phyloP scores from a whole-genome alignment of 2,113 vertebrate species.

The Macquaria ambigua region DNA sequence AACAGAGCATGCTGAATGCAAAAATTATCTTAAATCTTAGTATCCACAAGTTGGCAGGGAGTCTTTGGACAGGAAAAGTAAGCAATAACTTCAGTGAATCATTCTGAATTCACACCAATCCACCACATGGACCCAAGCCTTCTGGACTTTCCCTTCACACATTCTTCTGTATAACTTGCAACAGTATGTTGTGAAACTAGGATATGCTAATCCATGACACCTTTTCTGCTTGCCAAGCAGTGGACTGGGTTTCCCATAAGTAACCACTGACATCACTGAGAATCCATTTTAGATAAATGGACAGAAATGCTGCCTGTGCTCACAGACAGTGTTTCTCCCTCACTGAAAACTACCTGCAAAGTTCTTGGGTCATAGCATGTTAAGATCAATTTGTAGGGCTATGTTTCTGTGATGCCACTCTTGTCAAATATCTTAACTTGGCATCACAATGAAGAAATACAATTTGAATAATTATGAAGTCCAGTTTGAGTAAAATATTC shows the following conservation, averaged over 20 bases:
- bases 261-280: constrained; percentile 21
- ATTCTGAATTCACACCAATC: constrained; percentile 13
- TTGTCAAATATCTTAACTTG: background rate
- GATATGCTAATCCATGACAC: constrained; percentile 51
- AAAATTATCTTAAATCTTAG: background rate
- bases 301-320: constrained; percentile 7
- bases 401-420: background rate
- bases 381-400: background rate
- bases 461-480: no score
- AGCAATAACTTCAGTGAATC: constrained; percentile 6
- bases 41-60: background rate
- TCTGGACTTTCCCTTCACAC: constrained; percentile 54
- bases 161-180: constrained; percentile 40
- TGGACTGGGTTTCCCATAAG: constrained; percentile 52
- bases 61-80: constrained; percentile 2
- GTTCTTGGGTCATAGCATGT: background rate
- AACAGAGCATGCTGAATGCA: background rate
- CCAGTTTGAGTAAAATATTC: no score
- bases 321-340: background rate
- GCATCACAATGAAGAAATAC: background rate
- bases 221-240: constrained; percentile 57
- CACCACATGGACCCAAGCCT: constrained; percentile 11
- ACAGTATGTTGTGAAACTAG: constrained; percentile 53
- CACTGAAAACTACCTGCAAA: background rate
- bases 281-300: constrained; percentile 12